These are phyloP conservation scores for Coracias cyanogaster DNA, from an alignment of 2,797 vertebrate genomes.

Conservation along the genomic window DNA sequence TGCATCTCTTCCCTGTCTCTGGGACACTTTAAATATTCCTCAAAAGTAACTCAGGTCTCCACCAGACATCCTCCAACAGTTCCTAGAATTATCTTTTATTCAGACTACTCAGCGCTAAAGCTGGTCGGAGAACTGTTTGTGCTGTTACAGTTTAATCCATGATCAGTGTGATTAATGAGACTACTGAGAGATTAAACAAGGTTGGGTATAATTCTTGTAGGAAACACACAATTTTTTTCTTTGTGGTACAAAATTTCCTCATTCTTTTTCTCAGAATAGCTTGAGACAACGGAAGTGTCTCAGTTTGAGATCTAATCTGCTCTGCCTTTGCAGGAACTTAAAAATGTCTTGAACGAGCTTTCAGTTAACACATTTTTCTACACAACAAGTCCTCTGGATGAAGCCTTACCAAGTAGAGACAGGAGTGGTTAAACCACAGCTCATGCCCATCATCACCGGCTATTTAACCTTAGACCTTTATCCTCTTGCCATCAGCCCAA, in stretches of 20 bases:
- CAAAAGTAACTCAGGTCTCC: neutral
- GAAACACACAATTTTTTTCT: neutral
- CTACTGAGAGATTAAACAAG: neutral
- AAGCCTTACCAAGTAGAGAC: neutral
- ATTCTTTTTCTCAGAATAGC: slow-evolving; percentile 73
- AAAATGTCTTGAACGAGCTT: slow-evolving; percentile 11
- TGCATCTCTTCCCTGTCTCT: neutral
- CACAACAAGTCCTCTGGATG: neutral
- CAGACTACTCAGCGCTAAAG: neutral
- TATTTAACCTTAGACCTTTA: neutral
- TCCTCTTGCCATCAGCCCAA: neutral
- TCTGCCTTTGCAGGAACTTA: slow-evolving; percentile 55
- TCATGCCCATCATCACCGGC: neutral
- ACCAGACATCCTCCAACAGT: neutral
- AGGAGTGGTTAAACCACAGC: neutral
- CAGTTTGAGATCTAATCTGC: slow-evolving; percentile 67
- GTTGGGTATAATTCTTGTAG: neutral
- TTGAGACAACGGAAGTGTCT: slow-evolving; percentile 52
- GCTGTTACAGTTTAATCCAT: neutral
- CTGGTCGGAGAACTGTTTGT: neutral
- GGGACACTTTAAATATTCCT: neutral
- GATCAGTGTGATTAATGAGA: neutral
- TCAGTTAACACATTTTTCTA: slow-evolving; percentile 5
- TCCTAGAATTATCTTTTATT: neutral
- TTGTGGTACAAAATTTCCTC: slow-evolving; percentile 52